Evolutionary conservation across 1,140 invertebrate genomes (phyloP).

Genomic region (Drosophila pseudoobscura): DNA sequence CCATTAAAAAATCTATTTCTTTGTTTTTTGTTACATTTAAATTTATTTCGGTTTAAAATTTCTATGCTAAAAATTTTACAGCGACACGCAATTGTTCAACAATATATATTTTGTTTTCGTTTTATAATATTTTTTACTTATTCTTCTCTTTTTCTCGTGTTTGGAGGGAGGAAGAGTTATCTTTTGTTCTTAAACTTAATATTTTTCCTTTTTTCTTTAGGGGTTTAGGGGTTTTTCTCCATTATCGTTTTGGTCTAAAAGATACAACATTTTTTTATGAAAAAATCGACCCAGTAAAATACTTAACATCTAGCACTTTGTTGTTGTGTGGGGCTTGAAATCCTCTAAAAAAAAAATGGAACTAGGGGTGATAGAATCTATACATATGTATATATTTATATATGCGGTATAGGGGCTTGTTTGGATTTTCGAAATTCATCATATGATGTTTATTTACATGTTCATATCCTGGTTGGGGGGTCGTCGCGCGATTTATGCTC

Average conservation of each 20-base stretch:
- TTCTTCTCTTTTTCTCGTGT: constrained; percentile 22
- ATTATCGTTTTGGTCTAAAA: constrained; percentile 56
- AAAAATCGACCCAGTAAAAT: constrained; percentile 77
- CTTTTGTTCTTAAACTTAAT: constrained; percentile 21
- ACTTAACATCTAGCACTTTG: constrained; percentile 59
- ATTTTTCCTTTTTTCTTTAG: constrained; percentile 13
- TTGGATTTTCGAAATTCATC: constrained; percentile 50
- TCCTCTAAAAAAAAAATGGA: constrained; percentile 29
- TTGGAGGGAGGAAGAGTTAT: constrained; percentile 30
- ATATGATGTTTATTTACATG: constrained; percentile 42
- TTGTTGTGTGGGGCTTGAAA: constrained; percentile 31
- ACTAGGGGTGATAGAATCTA: constrained; percentile 26
- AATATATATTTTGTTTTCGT: constrained; percentile 54
- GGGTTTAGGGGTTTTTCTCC: constrained; percentile 4
- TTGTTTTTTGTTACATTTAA: constrained; percentile 61
- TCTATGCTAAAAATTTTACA: constrained; percentile 78
- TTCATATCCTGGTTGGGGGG: constrained; percentile 18
- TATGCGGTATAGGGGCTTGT: constrained; percentile 5
- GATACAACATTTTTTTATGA: constrained; percentile 57
- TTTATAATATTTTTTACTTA: constrained; percentile 22
- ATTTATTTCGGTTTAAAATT: constrained; percentile 77
- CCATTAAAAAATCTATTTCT: constrained; percentile 1
- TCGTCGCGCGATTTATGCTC: constrained; percentile 23
- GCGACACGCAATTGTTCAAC: constrained; percentile 78
- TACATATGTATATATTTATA: constrained; percentile 55